These are phyloP conservation scores for Hanleya hanleyi DNA, from an alignment of 2,888 invertebrate species.

Conservation along the genomic window DNA sequence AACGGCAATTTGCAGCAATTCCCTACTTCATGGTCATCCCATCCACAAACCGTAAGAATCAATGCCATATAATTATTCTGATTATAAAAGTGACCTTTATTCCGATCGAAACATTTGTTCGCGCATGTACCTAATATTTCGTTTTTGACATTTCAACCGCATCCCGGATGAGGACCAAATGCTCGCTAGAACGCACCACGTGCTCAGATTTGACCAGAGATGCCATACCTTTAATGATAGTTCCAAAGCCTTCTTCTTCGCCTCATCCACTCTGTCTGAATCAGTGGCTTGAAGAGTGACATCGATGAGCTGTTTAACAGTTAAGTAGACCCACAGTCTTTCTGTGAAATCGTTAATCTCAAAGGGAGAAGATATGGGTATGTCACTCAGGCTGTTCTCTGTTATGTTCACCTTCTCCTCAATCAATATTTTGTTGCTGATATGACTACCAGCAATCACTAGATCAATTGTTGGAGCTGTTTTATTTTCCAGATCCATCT, in stretches of 20 bases:
- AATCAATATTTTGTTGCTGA: no score
- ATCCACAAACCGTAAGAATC: no score
- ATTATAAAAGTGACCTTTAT: no score
- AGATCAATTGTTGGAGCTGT: background rate
- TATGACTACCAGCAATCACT: background rate
- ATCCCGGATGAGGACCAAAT: no score
- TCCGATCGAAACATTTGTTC: no score
- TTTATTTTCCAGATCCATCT: background rate
- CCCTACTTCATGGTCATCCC: no score
- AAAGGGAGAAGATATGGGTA: background rate
- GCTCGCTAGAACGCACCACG: no score
- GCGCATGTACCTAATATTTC: no score
- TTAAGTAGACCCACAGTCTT: slow-evolving; percentile 56
- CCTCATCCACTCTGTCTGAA: background rate
- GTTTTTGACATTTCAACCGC: no score
- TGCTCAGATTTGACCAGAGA: no score
- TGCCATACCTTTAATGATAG: slow-evolving; percentile 38
- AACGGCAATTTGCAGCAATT: no score
- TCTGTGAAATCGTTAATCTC: background rate
- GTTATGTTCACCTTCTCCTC: background rate
- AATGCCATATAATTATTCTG: no score
- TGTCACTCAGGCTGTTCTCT: background rate
- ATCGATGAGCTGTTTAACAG: slow-evolving; percentile 54
- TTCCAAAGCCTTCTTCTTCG: slow-evolving; percentile 20
- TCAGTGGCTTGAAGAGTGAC: slow-evolving; percentile 29